Percentiles rank a stretch among this genome's conserved stretches.
phyloP scores from a whole-genome alignment of 2,113 vertebrate genomes.

The Ranitomeya imitator region DNA sequence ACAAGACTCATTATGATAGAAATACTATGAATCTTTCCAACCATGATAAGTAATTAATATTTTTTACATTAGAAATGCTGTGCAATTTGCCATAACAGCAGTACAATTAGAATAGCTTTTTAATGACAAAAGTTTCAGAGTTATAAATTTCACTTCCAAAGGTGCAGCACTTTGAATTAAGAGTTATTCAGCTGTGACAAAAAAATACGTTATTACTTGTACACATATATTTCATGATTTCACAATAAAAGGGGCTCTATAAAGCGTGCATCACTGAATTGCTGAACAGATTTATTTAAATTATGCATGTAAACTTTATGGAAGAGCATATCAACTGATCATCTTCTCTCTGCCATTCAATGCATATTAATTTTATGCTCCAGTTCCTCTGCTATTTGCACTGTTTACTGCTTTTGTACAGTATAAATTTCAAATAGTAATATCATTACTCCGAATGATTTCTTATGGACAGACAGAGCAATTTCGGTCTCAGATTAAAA shows the following conservation, averaged over 20 bases:
- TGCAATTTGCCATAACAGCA: constrained; percentile 57
- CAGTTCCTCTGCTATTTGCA: constrained; percentile 64
- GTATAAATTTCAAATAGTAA: constrained; percentile 64
- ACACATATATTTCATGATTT: constrained; percentile 61
- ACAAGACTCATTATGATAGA: constrained; percentile 45
- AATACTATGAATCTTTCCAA: constrained; percentile 52
- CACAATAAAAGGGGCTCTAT: constrained; percentile 58
- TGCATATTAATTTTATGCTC: constrained; percentile 69
- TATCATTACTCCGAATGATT: constrained; percentile 53
- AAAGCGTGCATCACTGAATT: constrained; percentile 59
- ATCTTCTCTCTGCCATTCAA: constrained; percentile 64
- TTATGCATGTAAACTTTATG: constrained; percentile 65
- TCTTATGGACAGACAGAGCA: neutral
- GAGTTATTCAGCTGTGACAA: constrained; percentile 51
- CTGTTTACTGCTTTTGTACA: constrained; percentile 63
- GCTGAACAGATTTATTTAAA: constrained; percentile 62
- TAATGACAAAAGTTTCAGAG: constrained; percentile 56
- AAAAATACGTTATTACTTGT: constrained; percentile 59
- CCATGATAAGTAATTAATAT: constrained; percentile 55
- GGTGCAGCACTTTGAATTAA: constrained; percentile 55
- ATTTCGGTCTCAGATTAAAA: neutral
- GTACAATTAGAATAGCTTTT: constrained; percentile 56
- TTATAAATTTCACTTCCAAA: constrained; percentile 56
- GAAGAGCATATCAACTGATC: constrained; percentile 64
- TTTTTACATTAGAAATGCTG: constrained; percentile 50